Base-by-base conservation (phyloP, 2,113 vertebrate species). In the Calyptomena viridis region DNA sequence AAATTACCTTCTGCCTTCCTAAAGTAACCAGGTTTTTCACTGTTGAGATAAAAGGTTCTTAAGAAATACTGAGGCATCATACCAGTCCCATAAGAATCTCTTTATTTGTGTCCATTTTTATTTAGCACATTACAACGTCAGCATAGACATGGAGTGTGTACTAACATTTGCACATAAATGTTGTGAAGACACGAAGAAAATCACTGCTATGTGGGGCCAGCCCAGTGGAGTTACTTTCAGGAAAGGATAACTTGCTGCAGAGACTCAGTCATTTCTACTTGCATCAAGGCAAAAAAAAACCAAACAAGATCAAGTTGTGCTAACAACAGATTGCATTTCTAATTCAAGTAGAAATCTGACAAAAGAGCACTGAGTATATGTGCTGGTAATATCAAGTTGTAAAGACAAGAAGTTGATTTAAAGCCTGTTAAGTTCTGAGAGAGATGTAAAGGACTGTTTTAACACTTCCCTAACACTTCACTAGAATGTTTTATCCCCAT, bases 91-190 rank as follows among this genome's bases (percentile, higher is more conserved):
- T 84, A 80, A 92, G 73, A 97, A 79, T 95, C 44, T 93, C 55
- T 97, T 97, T 97, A 97, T 97, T 97, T 95, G 87, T 53, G 64
- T 83, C 40, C 28, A 12, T 49, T 86, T 97, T 87, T 89, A 88
- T 77, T 91, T 55, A 92, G 42, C 87, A 90, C 55, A 76, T 78
- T 94, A 96, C 91, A 96, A 37, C 50, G 93, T 94, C 92, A 95
- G 82, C 87, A 92, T 33, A 79, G 80, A 86, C 72, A 86, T 5
- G 50, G 85, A 35, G 53, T 11, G 25, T 75, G 63, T 66, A 95
- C 24, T 77, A 84, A 68, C 56, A 92, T 76, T 84, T 74, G 63
- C 47, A 71, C 31, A 35, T 40, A 60, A 42, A 83, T 39, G 31
- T 59, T 44, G 13, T 52, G 33, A 52, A 67, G 69, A 75, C 49